phyloP scores from a whole-genome alignment of 64 coral and sea anemone genomes.

The Montipora foliosa region DNA sequence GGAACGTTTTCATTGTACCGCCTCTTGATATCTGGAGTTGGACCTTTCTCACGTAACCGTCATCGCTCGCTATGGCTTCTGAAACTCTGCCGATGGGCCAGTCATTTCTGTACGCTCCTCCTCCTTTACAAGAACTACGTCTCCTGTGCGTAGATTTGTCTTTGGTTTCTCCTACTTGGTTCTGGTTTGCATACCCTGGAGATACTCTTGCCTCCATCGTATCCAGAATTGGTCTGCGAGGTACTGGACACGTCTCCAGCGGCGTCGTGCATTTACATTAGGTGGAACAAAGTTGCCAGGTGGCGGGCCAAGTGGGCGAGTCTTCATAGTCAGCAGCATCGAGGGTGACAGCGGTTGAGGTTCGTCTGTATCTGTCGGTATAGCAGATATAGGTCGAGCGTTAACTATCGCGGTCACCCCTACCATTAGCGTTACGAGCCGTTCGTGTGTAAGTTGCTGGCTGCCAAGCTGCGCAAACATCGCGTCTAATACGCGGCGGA shows the following conservation, averaged over 20 bases:
- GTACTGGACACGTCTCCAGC: constrained; percentile 52
- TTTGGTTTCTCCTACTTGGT: not conserved
- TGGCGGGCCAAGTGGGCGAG: not conserved
- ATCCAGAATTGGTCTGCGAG: constrained; percentile 40
- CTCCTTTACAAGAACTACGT: constrained; percentile 24
- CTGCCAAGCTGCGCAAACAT: not conserved
- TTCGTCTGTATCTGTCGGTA: too few species aligned
- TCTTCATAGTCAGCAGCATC: not conserved
- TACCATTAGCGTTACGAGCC: not conserved
- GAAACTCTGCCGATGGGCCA: constrained; percentile 12
- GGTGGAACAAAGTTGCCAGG: constrained; percentile 38
- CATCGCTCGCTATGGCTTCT: constrained; percentile 29
- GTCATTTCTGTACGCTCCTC: constrained; percentile 24
- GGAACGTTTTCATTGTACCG: not conserved
- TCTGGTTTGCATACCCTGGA: constrained; percentile 9
- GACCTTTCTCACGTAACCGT: not conserved
- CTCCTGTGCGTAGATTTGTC: not conserved
- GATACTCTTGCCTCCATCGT: constrained; percentile 33
- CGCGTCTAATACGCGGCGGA: too few species aligned
- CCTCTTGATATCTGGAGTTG: not conserved
- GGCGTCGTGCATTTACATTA: constrained; percentile 19
- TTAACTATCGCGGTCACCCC: not conserved
- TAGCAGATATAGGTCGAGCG: not conserved
- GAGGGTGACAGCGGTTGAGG: constrained; percentile 1
- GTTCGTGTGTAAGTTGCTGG: not conserved